phyloP scores from a whole-genome alignment of 2,888 invertebrate species.

The Pyrocoelia pectoralis region DNA sequence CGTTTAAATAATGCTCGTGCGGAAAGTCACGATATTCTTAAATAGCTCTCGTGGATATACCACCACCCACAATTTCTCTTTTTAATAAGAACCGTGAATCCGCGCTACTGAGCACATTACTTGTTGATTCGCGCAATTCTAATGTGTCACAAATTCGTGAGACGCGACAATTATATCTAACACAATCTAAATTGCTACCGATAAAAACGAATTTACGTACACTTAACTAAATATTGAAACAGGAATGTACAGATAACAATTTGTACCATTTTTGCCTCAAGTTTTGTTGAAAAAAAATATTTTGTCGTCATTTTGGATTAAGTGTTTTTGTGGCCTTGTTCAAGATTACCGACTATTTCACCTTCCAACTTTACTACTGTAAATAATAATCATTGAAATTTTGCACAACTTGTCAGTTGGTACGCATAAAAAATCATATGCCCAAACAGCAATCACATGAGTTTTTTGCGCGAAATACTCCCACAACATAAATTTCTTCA shows the following conservation, averaged over 20 bases:
- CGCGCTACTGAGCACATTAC: slow-evolving; percentile 19
- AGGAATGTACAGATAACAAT: slow-evolving; percentile 9
- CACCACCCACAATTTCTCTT: slow-evolving; percentile 24
- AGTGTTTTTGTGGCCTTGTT: too few species aligned
- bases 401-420: too few species aligned
- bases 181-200: slow-evolving; percentile 12
- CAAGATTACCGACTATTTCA: too few species aligned
- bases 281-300: not conserved
- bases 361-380: too few species aligned
- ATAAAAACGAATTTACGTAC: slow-evolving; percentile 26
- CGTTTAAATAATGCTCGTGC: slow-evolving; percentile 19
- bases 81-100: slow-evolving; percentile 27
- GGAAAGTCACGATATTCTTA: slow-evolving; percentile 29
- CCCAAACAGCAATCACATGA: too few species aligned
- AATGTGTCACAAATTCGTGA: slow-evolving; percentile 23
- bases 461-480: too few species aligned
- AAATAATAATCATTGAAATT: too few species aligned
- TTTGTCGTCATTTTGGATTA: not conserved
- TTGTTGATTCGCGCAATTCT: slow-evolving; percentile 23
- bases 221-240: slow-evolving; percentile 25
- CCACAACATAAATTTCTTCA: too few species aligned
- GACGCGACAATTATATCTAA: slow-evolving; percentile 12
- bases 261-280: too few species aligned
- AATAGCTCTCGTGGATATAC: slow-evolving; percentile 19
- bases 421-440: too few species aligned